Base-by-base conservation (phyloP, 2,888 invertebrate species). In the Herminia tarsipennalis region DNA sequence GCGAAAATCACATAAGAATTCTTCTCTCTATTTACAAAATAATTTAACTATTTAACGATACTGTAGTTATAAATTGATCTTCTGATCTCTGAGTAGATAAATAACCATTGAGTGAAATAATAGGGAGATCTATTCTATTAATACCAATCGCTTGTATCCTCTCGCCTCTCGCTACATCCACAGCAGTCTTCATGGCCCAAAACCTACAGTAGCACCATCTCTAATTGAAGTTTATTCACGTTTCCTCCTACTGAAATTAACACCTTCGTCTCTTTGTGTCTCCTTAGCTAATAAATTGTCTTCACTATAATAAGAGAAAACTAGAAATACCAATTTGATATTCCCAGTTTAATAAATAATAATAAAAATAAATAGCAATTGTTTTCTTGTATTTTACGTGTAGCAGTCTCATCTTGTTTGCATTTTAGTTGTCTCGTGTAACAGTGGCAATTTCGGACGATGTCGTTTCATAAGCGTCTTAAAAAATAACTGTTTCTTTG, bases 191-290 rank as follows among this genome's bases (percentile, higher is more conserved):
- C 10, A 0, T 64, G 29, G 61, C 60, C 58, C 49, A 56, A 65
- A 48, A 33, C 48, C 58, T 49, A 69, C 70, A 70, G 70, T 73
- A 70, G 76, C 79, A 73, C 73, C 75, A 76, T 76, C 73, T 72
- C 80, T 86, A 88, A 88, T 88, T 86, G 86, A 81, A 85, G 78
- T 86, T 86, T 83, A 84, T 84, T 83, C 76, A 70, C 76, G 75
- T 79, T 76, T 76, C 78, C 73, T 68, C 51, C 56, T 54, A 66
- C 66, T 69, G 70, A 80, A 81, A 84, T 85, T 82, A 83, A 80
- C 83, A 81, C 82, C 78, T 81, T 63, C 59, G 70, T 14, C 48
- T 60, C 63, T 70, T 70, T 73, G 67, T 70, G 69, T 72, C 56
- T 60, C 53, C 35, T 48, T 40, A 43, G 37, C 59, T 63, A 66